Evolutionary conservation across 2,113 vertebrate genomes (phyloP).

Genomic region (Eira barbara): DNA sequence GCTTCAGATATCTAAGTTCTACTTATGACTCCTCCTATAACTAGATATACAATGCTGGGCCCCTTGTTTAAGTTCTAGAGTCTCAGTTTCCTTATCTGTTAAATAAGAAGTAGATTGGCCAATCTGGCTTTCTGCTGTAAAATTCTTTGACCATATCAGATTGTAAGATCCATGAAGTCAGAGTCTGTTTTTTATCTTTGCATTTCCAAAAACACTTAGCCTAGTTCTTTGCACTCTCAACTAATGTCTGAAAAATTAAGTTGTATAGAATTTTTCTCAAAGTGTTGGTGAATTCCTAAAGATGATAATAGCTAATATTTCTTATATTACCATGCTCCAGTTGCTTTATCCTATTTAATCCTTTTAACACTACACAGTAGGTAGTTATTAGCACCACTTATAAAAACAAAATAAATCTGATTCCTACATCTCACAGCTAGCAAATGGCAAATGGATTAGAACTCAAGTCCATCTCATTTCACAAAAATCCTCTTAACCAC

Average conservation of each 20-base stretch:
- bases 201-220: neutral
- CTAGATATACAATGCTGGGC: neutral
- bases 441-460: neutral
- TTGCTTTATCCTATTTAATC: neutral
- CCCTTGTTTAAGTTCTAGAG: neutral
- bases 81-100: neutral
- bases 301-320: neutral
- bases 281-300: neutral
- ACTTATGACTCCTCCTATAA: neutral
- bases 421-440: neutral
- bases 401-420: neutral
- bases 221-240: neutral
- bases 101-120: neutral
- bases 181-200: neutral
- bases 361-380: neutral
- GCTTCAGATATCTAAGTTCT: neutral
- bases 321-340: neutral
- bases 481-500: neutral
- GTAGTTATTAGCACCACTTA: neutral
- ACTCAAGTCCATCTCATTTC: neutral
- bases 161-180: neutral
- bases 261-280: neutral
- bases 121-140: neutral
- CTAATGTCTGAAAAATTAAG: neutral
- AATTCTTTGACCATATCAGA: neutral